Evolutionary conservation across 2,888 invertebrate genomes (phyloP), one percentile per base, ranked within the genome.

Genomic region (Dilophus febrilis): DNA sequence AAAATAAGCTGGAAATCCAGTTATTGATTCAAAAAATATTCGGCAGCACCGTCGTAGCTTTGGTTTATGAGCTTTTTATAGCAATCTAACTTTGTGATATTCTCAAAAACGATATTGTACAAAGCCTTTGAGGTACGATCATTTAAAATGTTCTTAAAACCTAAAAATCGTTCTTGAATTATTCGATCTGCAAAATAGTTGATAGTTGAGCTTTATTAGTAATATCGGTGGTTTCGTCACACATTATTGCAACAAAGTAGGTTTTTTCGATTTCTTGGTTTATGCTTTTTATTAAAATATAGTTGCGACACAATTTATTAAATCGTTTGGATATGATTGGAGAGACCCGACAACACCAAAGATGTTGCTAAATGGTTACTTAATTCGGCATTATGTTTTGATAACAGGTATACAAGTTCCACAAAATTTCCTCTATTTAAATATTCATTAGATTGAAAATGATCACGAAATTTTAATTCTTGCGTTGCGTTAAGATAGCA

Each of bases 321-420:
- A 43, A 43, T 51, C 49, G 43, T 51, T 52, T 53, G 48, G 35
- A 51, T 52, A 34, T 39, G 37, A 40, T 44, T 48, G 18, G 50
- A 52, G 27, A 45, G 45, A 3, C 46, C 49, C 18, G 40, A 40
- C 48, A 51, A 53, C 12, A 48, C 48, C 11, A 41, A 48, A 8
- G 47, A 35, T 28, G 36, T 42, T 35, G 49, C 42, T 37, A 50
- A 43, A 49, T 51, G 48, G 28, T 37, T 44, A 40, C 40, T 42
- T 35, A 51, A 45, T 19, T 29, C 29, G 17, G 31, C 26, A 30
- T 47, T 48, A 40, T 46, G 46, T 42, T 46, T 45, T n/a, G 44
- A 39, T 19, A 51, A 41, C 40, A 48, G 34, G 30, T 43, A 7
- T 47, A 37, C 11, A 6, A 36, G 35, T 42, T 47, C 47, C n/a